Conservation (phyloP, 2,797 vertebrate genomes). For the Menidia menidia region DNA sequence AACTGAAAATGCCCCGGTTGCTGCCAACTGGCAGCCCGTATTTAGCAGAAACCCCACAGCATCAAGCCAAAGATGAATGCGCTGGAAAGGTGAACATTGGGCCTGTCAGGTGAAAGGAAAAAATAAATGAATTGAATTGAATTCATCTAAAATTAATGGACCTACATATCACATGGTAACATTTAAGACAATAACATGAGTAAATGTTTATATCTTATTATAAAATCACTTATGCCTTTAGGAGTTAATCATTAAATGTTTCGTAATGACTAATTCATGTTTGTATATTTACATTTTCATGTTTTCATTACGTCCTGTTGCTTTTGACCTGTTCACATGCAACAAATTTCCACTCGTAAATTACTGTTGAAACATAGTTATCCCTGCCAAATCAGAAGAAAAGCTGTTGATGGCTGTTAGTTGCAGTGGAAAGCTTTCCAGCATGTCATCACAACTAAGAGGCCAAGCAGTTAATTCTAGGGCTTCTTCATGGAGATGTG, state of each 20-base stretch:
- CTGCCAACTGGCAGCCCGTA: not conserved
- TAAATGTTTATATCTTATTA: no score
- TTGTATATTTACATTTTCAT: constrained; percentile 16
- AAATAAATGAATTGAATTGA: not conserved
- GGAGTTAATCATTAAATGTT: not conserved
- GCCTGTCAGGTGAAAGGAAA: no score
- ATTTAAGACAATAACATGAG: no score
- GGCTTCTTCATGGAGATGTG: constrained; percentile 70
- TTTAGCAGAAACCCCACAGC: not conserved
- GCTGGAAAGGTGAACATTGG: no score
- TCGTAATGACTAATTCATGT: constrained; percentile 6
- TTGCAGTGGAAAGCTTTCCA: constrained; percentile 59
- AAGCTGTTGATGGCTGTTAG: constrained; percentile 53
- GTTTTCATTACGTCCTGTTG: not conserved
- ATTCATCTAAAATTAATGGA: not conserved
- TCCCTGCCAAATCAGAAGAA: constrained; percentile 42
- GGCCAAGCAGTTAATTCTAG: constrained; percentile 77
- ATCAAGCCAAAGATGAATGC: no score
- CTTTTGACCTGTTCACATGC: constrained; percentile 52
- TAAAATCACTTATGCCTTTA: not conserved
- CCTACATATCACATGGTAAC: no score
- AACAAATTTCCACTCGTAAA: constrained; percentile 47
- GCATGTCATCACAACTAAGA: constrained; percentile 75
- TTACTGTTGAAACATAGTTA: constrained; percentile 38
- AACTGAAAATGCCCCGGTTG: not conserved